Evolutionary conservation across 2,888 invertebrate species (phyloP), one percentile per base, ranked within the genome.

Genomic region (Phalera bucephala): DNA sequence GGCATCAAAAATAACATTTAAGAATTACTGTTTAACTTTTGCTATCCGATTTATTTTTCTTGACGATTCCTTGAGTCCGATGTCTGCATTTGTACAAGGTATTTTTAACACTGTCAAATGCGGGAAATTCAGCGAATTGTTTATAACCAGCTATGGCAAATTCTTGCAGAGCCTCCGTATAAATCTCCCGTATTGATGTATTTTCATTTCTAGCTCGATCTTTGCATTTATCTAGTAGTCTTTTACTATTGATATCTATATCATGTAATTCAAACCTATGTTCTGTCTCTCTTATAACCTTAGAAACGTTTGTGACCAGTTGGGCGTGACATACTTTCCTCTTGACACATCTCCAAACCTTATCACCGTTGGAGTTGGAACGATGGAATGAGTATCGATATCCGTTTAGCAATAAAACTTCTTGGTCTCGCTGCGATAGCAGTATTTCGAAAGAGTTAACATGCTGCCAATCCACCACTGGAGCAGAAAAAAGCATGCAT

Each of bases 151-250:
- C 22, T 10, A 10, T 10, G 1, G 9, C 31, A 12, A 0, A 39
- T 43, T 17, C 31, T 40, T 11, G 41, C 39, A 11, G 41, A 21
- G 15, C 25, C 37, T 25, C 46, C 17, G 40, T 15, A 12, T 39
- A 38, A 36, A 38, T 45, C 46, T 45, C n/a, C n/a, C 19, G n/a
- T 21, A 22, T 26, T 7, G 33, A 21, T 15, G 19, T 33, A 7
- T 15, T 33, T 26, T 23, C 26, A 20, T 31, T 31, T 12, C 20
- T 19, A 19, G 13, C 21, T 10, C 29, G 15, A n/a, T n/a, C 2
- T 14, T 30, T 43, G 17, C 31, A 36, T 1, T 33, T 20, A 12
- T 19, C n/a, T 0, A 43, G 19, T 10, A 33, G 9, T 30, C 27
- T 34, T 4, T 37, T 34, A 4, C 32, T 27, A 11, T 34, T 29